Evolutionary conservation across 2,888 invertebrate species (phyloP), one percentile per base, ranked within the genome.

Genomic region (Cylloceria caligata): DNA sequence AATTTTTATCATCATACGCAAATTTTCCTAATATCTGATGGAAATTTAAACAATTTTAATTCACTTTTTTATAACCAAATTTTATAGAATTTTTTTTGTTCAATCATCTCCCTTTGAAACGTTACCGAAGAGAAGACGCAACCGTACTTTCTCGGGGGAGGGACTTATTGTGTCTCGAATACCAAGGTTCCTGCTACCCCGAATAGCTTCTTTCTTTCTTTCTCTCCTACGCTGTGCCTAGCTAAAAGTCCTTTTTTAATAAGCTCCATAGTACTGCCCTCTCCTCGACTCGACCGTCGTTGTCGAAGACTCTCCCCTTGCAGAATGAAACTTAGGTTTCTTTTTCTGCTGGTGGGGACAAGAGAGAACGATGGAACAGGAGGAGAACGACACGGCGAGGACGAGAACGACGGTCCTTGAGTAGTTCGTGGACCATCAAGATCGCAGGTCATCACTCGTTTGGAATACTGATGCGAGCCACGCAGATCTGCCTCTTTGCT

Each of bases 301-400:
- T 77, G 84, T 86, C 83, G 85, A 85, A 85, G 85, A 87, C 85
- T 88, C 80, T 77, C 60, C 69, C 81, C 79, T 85, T 86, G 84
- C 85, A 86, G 86, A 88, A 89, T 87, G 86, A 88, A 89, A 87
- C 87, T 88, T 87, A 88, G 88, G 88, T 87, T 87, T 89, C 88
- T 88, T 87, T 60, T 19, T 9, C 6, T 34, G 87, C 85, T 86
- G 87, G 85, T 78, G 78, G 85, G 86, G 84, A 86, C 84, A 83
- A 84, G 78, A 67, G 80, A 76, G 52, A 81, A 79, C 74, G 80
- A 47, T 3, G 42, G 65, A 52, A 57, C n/a, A 27, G 60, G 47
- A 47, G 49, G 47, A 67, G 30, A 21, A 76, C 52, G 57, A 27
- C 34, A 60, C 19, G 42, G 49, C 68, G 57, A 55, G 27, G 57